A percentile compares a stretch with the other conserved stretches of the same genome.
Conservation (phyloP, 1,140 invertebrate species). For the Sipha flava region DNA sequence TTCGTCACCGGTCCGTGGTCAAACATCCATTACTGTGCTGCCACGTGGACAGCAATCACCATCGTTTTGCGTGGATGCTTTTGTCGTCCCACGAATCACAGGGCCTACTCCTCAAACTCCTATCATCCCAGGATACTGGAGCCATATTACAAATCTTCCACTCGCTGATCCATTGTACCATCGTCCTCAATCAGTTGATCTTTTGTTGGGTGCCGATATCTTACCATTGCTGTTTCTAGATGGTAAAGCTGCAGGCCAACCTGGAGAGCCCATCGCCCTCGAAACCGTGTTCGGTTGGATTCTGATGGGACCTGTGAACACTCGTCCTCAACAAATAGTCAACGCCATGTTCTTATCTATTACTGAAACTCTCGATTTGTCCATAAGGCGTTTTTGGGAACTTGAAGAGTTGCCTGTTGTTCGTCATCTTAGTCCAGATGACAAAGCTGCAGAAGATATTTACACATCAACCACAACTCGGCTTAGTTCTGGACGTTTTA, state of each 20-base stretch:
- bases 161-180: constrained; percentile 15
- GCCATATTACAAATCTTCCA: background rate
- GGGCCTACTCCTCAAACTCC: background rate
- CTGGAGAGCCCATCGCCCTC: background rate
- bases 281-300: constrained; percentile 21
- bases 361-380: background rate
- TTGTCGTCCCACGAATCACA: background rate
- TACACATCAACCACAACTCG: background rate
- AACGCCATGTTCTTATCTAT: background rate
- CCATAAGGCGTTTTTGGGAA: background rate
- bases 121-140: background rate
- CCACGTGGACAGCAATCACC: background rate
- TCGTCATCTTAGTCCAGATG: background rate
- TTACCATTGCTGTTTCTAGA: background rate
- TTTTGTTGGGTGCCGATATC: constrained; percentile 18
- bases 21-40: background rate
- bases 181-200: background rate
- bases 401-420: background rate
- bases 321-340: background rate
- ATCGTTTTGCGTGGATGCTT: background rate
- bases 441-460: background rate
- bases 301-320: background rate
- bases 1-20: background rate
- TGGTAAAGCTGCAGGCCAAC: background rate
- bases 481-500: too few relatives aligned